These are phyloP conservation scores for Cataglyphis cursor DNA, from an alignment of 2,888 invertebrate species.

Conservation along the genomic window DNA sequence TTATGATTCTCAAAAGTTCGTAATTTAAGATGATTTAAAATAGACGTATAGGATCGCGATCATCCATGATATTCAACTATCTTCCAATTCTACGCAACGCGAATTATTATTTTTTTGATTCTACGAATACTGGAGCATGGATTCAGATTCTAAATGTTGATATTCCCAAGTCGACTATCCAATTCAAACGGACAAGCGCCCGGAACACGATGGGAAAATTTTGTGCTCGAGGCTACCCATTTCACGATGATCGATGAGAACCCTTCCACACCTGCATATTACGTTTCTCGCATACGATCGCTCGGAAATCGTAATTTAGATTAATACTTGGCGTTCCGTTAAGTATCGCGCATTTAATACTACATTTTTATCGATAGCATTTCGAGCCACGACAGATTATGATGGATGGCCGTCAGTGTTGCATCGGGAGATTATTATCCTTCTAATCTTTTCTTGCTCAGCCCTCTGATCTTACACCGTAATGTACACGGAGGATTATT, in stretches of 20 bases:
- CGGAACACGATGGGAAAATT: constrained; percentile 28
- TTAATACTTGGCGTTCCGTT: constrained; percentile 62
- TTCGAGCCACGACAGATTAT: constrained; percentile 58
- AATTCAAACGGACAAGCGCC: constrained; percentile 4
- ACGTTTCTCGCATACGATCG: constrained; percentile 43
- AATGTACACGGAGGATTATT: neutral
- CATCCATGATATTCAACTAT: neutral
- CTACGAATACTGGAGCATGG: neutral
- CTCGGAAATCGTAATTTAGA: constrained; percentile 69
- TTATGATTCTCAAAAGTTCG: neutral
- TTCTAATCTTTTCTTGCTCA: constrained; percentile 47
- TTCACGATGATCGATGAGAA: constrained; percentile 62
- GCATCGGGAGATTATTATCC: constrained; percentile 63
- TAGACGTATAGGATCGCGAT: neutral
- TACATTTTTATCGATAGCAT: constrained; percentile 67
- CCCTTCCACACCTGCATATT: constrained; percentile 59
- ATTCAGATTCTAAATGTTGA: neutral
- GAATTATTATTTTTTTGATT: constrained; percentile 13
- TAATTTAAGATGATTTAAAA: neutral
- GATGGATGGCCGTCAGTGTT: constrained; percentile 65
- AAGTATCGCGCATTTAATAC: constrained; percentile 59
- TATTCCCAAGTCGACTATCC: constrained; percentile 10
- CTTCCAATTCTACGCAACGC: neutral
- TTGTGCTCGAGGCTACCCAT: constrained; percentile 14
- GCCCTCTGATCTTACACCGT: neutral